phyloP scores from a whole-genome alignment of 2,797 vertebrate species.

The Hippopotamyrus pictus region DNA sequence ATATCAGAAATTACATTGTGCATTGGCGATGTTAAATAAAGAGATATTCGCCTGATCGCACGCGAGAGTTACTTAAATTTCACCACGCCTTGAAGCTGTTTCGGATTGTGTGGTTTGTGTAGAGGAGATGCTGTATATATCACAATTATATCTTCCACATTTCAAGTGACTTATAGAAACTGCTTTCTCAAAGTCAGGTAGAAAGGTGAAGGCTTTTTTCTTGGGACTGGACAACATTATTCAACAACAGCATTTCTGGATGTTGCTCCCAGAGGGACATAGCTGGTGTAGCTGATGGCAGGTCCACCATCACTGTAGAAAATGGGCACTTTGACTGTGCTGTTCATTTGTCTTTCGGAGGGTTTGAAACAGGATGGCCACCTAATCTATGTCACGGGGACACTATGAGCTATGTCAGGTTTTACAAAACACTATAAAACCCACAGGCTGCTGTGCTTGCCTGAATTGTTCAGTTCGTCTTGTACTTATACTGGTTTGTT shows the following conservation, averaged over 20 bases:
- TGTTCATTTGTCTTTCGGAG: background rate
- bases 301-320: background rate
- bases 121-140: background rate
- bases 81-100: slow-evolving; percentile 45
- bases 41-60: background rate
- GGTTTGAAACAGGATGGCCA: background rate
- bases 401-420: background rate
- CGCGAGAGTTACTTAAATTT: slow-evolving; percentile 54
- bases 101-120: background rate
- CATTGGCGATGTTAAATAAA: background rate
- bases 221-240: background rate
- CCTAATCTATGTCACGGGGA: background rate
- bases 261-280: background rate
- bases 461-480: background rate
- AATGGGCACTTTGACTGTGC: background rate
- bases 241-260: background rate
- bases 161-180: background rate
- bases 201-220: background rate
- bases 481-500: background rate
- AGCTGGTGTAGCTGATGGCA: background rate
- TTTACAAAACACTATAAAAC: background rate
- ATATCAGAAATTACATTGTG: background rate
- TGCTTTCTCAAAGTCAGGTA: background rate
- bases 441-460: background rate
- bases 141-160: background rate